phyloP scores from a whole-genome alignment of 2,113 vertebrate species.

The Lates calcarifer region DNA sequence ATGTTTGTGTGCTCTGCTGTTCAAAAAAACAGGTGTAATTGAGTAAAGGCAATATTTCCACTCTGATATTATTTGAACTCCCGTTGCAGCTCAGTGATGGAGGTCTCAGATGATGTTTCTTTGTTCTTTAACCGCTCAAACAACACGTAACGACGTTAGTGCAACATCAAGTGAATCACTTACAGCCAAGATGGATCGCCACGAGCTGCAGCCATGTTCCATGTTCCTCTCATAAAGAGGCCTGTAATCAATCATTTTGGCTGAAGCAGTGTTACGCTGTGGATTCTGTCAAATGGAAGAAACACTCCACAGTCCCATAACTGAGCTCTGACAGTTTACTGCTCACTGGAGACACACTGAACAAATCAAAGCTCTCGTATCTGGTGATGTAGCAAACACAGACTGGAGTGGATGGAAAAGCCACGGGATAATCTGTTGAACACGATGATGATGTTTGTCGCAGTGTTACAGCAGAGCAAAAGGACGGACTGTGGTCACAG shows the following conservation, averaged over 20 bases:
- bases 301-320: background rate
- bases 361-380: conserved; percentile 54
- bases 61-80: conserved; percentile 29
- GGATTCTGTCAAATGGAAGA: conserved; percentile 41
- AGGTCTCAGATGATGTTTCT: conserved; percentile 32
- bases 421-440: background rate
- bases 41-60: conserved; percentile 45
- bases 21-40: conserved; percentile 21
- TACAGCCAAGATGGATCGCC: conserved; percentile 50
- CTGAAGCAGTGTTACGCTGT: conserved; percentile 2
- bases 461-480: background rate
- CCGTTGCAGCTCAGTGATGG: conserved; percentile 19
- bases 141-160: conserved; percentile 36
- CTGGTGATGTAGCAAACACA: background rate
- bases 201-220: background rate
- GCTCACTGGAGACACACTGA: conserved; percentile 37
- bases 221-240: conserved; percentile 8
- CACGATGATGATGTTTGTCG: background rate
- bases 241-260: conserved; percentile 48
- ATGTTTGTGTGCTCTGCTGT: background rate
- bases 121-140: conserved; percentile 42
- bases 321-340: conserved; percentile 39
- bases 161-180: conserved; percentile 39
- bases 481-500: background rate
- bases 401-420: conserved; percentile 7